Evolutionary conservation across 2,888 invertebrate genomes (phyloP).

Genomic region (Parnassius mnemosyne): DNA sequence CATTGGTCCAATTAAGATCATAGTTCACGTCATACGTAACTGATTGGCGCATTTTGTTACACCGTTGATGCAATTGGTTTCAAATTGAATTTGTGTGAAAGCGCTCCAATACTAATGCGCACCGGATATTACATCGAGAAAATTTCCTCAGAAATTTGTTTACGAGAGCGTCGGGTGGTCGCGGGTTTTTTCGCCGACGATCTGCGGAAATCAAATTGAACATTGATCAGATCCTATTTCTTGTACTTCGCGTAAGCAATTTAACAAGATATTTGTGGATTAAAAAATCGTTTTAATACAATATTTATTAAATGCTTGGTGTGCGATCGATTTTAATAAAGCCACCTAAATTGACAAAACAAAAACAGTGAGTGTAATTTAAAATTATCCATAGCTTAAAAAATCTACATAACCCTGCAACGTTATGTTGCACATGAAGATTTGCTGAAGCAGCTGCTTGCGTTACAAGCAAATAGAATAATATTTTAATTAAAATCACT

Average conservation of each 20-base stretch:
- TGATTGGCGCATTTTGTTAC: constrained; percentile 50
- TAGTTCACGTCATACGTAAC: constrained; percentile 46
- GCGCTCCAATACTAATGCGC: constrained; percentile 49
- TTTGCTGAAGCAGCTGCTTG: too few relatives aligned
- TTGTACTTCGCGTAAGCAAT: background rate
- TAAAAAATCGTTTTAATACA: constrained; percentile 5
- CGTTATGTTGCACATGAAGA: too few relatives aligned
- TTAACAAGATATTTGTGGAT: background rate
- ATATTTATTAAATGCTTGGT: constrained; percentile 8
- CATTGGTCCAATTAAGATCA: constrained; percentile 65
- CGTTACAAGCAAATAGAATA: too few relatives aligned
- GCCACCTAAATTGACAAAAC: constrained; percentile 14
- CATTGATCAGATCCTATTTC: constrained; percentile 20
- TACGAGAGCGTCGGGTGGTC: constrained; percentile 60
- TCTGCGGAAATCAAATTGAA: constrained; percentile 62
- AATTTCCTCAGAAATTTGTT: constrained; percentile 76
- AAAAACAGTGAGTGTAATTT: constrained; percentile 22
- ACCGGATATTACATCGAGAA: constrained; percentile 71
- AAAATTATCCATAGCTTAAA: constrained; percentile 1
- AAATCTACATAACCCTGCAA: constrained; percentile 5
- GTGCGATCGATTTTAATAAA: constrained; percentile 17
- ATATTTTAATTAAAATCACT: too few relatives aligned
- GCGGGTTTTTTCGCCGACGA: constrained; percentile 50
- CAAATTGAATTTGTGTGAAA: constrained; percentile 57
- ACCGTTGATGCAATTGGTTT: constrained; percentile 47